These are phyloP conservation scores for Podarcis raffonei DNA, from an alignment of 2,113 vertebrate genomes.

Conservation along the genomic window DNA sequence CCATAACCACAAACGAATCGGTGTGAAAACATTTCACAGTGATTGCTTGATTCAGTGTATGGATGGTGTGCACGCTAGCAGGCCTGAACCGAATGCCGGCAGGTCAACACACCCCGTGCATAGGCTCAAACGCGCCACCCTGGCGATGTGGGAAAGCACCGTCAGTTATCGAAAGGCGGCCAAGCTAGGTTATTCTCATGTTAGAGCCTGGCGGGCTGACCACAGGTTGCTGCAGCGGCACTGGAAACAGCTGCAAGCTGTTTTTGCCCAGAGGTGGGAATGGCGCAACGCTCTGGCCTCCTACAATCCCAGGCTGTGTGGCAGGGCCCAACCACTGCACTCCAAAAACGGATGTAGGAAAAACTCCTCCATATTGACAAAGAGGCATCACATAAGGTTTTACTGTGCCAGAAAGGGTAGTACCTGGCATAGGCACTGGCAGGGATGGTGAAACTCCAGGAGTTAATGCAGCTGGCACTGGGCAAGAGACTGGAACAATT, in stretches of 20 bases:
- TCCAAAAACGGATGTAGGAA: slow-evolving; percentile 76
- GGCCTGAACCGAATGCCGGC: slow-evolving; percentile 27
- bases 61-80: slow-evolving; percentile 63
- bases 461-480: slow-evolving; percentile 74
- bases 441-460: slow-evolving; percentile 66
- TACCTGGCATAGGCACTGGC: slow-evolving; percentile 73
- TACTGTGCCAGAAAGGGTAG: slow-evolving; percentile 66
- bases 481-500: slow-evolving; percentile 76
- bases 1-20: slow-evolving; percentile 25
- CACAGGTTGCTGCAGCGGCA: slow-evolving; percentile 66
- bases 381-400: slow-evolving; percentile 74
- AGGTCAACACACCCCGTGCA: slow-evolving; percentile 43
- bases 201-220: slow-evolving; percentile 68
- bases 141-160: fast-evolving
- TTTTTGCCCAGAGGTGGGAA: slow-evolving; percentile 67
- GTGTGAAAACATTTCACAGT: slow-evolving; percentile 77
- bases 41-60: slow-evolving; percentile 64
- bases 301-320: slow-evolving; percentile 64
- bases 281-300: slow-evolving; percentile 56
- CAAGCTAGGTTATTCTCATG: slow-evolving; percentile 77
- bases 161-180: background rate
- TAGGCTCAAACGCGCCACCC: slow-evolving; percentile 21
- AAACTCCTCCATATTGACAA: slow-evolving; percentile 74
- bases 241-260: slow-evolving; percentile 74
- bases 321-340: slow-evolving; percentile 77